Conservation (phyloP, 2,888 invertebrate species). For the Chaetoderma sp. region DNA sequence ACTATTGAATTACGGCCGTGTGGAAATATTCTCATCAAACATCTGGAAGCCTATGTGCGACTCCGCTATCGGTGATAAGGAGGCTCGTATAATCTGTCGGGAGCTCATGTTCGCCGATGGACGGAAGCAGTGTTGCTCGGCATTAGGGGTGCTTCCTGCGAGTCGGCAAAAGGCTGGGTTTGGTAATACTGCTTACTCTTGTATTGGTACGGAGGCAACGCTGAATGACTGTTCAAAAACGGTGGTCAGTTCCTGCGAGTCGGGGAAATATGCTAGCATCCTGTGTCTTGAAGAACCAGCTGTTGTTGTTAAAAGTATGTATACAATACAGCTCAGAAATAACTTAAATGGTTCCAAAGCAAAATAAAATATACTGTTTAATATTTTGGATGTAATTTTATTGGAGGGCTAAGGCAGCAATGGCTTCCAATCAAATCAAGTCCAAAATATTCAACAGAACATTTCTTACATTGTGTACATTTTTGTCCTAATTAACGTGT, state of each 20-base stretch:
- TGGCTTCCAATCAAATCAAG: too few species aligned
- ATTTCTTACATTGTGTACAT: too few species aligned
- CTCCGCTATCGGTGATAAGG: slow-evolving; percentile 77
- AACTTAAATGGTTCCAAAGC: too few species aligned
- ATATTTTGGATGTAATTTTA: too few species aligned
- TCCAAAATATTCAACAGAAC: too few species aligned
- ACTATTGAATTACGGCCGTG: slow-evolving; percentile 74
- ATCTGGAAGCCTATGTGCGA: slow-evolving; percentile 84
- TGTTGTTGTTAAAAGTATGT: too few species aligned
- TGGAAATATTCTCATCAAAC: slow-evolving; percentile 78
- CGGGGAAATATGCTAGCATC: neutral
- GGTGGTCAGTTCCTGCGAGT: neutral
- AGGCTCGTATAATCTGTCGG: slow-evolving; percentile 77
- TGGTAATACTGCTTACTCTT: slow-evolving; percentile 23
- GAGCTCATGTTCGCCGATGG: slow-evolving; percentile 75
- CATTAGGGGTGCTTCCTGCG: slow-evolving; percentile 24
- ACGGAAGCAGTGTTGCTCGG: slow-evolving; percentile 39
- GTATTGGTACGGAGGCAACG: slow-evolving; percentile 40
- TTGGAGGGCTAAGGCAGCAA: too few species aligned
- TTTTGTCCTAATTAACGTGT: too few species aligned
- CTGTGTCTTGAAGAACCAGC: neutral
- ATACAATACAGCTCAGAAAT: too few species aligned
- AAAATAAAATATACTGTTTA: too few species aligned
- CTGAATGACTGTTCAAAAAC: slow-evolving; percentile 36
- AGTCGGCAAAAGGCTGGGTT: neutral